These are phyloP conservation scores for Drosophila emarginata DNA, from an alignment of 2,888 invertebrate species.

Conservation along the genomic window DNA sequence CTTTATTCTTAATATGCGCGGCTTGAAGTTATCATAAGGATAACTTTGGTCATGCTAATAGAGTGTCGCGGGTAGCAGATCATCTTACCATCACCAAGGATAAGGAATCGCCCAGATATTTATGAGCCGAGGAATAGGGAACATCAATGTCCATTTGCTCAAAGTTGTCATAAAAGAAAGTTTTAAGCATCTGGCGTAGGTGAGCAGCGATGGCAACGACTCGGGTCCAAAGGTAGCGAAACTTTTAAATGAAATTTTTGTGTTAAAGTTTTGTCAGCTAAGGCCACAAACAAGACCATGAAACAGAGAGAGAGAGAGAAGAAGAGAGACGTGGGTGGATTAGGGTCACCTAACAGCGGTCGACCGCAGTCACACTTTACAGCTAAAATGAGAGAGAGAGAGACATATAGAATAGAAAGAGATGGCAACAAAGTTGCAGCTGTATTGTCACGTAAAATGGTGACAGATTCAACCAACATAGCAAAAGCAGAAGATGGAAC, in stretches of 20 bases:
- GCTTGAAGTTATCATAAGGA: neutral
- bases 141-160: constrained; percentile 70
- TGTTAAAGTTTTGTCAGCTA: constrained; percentile 75
- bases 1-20: neutral
- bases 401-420: neutral
- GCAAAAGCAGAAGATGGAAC: constrained; percentile 21
- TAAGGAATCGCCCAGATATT: constrained; percentile 51
- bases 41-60: constrained; percentile 56
- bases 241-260: constrained; percentile 77
- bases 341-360: constrained; percentile 67
- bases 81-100: constrained; percentile 4
- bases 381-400: neutral
- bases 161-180: constrained; percentile 65
- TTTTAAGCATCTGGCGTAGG: constrained; percentile 66
- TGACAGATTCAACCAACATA: constrained; percentile 69
- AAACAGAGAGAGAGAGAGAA: neutral
- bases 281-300: constrained; percentile 16
- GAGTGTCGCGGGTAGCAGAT: constrained; percentile 31
- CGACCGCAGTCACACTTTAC: constrained; percentile 59
- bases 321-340: constrained; percentile 48
- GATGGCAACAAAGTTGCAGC: constrained; percentile 46
- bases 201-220: constrained; percentile 21
- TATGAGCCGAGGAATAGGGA: constrained; percentile 55
- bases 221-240: constrained; percentile 46
- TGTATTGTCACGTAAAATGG: constrained; percentile 77